These are phyloP conservation scores for Lordiphosa collinella DNA, from an alignment of 1,140 invertebrate species.

Conservation along the genomic window DNA sequence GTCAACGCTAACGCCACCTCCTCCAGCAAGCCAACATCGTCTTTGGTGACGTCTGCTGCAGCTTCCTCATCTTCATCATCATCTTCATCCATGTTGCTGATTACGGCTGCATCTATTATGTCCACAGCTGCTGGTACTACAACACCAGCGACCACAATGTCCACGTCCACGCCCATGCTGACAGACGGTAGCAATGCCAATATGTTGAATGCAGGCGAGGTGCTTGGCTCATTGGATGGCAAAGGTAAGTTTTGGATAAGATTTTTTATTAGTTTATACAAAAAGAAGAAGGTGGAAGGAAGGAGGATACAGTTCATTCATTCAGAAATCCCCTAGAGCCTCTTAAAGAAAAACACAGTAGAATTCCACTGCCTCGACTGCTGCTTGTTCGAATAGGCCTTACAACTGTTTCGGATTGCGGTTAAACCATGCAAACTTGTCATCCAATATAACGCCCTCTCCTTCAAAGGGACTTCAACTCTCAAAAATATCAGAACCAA, in stretches of 20 bases:
- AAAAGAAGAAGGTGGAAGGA: no score
- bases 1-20: no score
- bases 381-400: no score
- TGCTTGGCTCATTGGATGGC: slow-evolving; percentile 45
- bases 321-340: no score
- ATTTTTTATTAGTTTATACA: neutral
- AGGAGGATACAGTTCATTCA: no score
- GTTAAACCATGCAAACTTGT: no score
- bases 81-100: slow-evolving; percentile 21
- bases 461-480: no score
- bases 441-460: no score
- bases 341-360: no score
- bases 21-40: slow-evolving; percentile 7
- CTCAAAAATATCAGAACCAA: no score
- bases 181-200: slow-evolving; percentile 23
- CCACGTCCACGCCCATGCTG: slow-evolving; percentile 2
- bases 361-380: no score
- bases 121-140: slow-evolving; percentile 20
- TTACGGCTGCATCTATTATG: slow-evolving; percentile 33
- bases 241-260: slow-evolving; percentile 61
- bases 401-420: no score
- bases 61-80: slow-evolving; percentile 36
- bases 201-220: slow-evolving; percentile 32
- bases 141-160: slow-evolving; percentile 22
- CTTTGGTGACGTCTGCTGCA: slow-evolving; percentile 21